phyloP scores from a whole-genome alignment of 1,140 invertebrate species.

The Meloidogyne chitwoodi region DNA sequence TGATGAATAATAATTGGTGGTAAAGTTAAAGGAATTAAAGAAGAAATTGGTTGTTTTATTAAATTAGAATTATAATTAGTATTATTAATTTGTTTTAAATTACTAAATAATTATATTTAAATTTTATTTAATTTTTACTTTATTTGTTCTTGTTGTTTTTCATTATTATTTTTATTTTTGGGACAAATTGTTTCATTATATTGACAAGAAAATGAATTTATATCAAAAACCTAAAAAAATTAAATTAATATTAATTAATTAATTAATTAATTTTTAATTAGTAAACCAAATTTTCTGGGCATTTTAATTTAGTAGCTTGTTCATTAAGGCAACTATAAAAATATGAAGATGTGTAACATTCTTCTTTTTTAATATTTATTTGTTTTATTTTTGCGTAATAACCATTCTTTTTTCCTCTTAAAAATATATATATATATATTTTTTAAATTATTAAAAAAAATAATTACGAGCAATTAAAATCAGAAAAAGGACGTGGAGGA shows the following conservation, averaged over 20 bases:
- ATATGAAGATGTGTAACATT: not conserved
- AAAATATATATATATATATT: not conserved
- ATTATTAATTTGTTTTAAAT: too few relatives aligned
- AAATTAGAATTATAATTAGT: not conserved
- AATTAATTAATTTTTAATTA: not conserved
- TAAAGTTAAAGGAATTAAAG: not conserved
- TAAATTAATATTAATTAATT: too few relatives aligned
- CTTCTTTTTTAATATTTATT: not conserved
- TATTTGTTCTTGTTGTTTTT: too few relatives aligned
- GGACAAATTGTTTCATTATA: constrained; percentile 6
- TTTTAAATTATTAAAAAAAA: not conserved
- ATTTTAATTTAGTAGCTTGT: not conserved
- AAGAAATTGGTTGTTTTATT: not conserved
- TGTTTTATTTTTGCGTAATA: not conserved
- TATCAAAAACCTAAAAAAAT: constrained; percentile 22
- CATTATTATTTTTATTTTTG: not conserved
- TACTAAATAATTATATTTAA: not conserved
- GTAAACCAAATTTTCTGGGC: not conserved
- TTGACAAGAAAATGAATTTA: constrained; percentile 17
- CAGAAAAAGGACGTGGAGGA: not conserved
- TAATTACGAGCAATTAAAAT: not conserved
- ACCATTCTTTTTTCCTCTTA: not conserved
- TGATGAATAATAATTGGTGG: not conserved
- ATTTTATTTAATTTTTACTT: not conserved
- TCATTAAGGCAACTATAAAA: not conserved